Conservation (phyloP, 2,888 invertebrate genomes). For the Hemaris fuciformis region DNA sequence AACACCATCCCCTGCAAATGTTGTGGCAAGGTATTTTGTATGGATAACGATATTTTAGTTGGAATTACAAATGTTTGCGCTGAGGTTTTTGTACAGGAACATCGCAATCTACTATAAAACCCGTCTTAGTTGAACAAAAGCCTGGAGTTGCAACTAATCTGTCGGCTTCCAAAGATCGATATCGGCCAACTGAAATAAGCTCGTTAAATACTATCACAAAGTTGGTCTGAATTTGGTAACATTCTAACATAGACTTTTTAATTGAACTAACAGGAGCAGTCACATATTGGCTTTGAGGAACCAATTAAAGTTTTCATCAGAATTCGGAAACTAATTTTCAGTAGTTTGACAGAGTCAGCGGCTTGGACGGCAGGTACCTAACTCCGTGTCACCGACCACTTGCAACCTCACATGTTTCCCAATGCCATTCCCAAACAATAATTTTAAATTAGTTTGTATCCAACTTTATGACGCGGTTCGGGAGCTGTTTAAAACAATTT, state of each 20-base stretch:
- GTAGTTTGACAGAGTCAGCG: constrained; percentile 75
- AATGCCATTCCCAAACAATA: constrained; percentile 15
- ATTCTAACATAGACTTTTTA: constrained; percentile 47
- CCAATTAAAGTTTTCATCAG: constrained; percentile 79
- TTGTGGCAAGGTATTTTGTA: constrained; percentile 31
- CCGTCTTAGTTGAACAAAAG: background rate
- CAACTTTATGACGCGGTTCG: background rate
- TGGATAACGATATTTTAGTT: constrained; percentile 34
- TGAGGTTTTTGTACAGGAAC: constrained; percentile 26
- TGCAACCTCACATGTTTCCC: constrained; percentile 45
- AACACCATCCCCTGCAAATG: constrained; percentile 24
- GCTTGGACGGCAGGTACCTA: constrained; percentile 57
- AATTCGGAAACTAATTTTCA: constrained; percentile 76
- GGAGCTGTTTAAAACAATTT: background rate
- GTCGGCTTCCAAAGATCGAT: constrained; percentile 16
- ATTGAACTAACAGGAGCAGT: constrained; percentile 55
- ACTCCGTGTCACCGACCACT: constrained; percentile 49
- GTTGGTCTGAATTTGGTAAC: constrained; percentile 33
- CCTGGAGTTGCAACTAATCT: background rate
- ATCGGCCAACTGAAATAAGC: constrained; percentile 28
- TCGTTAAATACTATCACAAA: constrained; percentile 41
- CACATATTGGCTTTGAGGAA: constrained; percentile 72
- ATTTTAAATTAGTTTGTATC: constrained; percentile 17
- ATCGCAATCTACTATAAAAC: background rate
- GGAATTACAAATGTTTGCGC: constrained; percentile 35